Evolutionary conservation across 2,797 vertebrate species (phyloP), one percentile per base, ranked within the genome.

Genomic region (Fringilla coelebs): DNA sequence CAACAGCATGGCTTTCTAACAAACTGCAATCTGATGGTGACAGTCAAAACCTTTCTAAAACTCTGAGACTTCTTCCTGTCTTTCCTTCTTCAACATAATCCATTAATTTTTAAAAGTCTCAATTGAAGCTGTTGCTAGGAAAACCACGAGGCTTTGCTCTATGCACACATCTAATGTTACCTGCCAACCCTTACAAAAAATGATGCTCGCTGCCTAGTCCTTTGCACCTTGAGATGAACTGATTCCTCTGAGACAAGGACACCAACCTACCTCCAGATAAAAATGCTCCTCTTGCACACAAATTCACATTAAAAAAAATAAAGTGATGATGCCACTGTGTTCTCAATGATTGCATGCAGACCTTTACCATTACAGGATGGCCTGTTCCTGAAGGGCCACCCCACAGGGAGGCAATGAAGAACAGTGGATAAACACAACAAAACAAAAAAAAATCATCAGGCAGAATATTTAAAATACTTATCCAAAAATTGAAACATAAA

Each of bases 201-300:
- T 7, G 2, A 25, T 36, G 26, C 9, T 80, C 21, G 4, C 19
- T 60, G 25, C 9, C 31, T 61, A 16, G 15, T 22, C 28, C 28
- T 66, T 38, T 28, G 15, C 41, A 63, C 3, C 0, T 3, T 14
- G 16, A 17, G 2, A 20, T 19, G 6, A 8, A 17, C 12, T 7
- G 7, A 38, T 46, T 73, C 57, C 66, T 87, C 21, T 20, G 38
- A 71, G 21, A 52, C 21, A 83, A 57, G n/a, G 7, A 61, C 12
- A 40, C 4, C 25, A 78, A 13, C 5, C 20, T 24, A 29, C 13
- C 46, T 89, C 36, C 21, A 17, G 31, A 36, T 38, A 58, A 34
- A 28, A 79, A 21, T 34, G 15, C 9, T 73, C 48, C 60, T 18
- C 57, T 88, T 4, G 0, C 43, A 80, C 17, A 45, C 17, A 74